These are phyloP conservation scores for Pitta sordida DNA, from an alignment of 2,113 vertebrate species.

Conservation along the genomic window DNA sequence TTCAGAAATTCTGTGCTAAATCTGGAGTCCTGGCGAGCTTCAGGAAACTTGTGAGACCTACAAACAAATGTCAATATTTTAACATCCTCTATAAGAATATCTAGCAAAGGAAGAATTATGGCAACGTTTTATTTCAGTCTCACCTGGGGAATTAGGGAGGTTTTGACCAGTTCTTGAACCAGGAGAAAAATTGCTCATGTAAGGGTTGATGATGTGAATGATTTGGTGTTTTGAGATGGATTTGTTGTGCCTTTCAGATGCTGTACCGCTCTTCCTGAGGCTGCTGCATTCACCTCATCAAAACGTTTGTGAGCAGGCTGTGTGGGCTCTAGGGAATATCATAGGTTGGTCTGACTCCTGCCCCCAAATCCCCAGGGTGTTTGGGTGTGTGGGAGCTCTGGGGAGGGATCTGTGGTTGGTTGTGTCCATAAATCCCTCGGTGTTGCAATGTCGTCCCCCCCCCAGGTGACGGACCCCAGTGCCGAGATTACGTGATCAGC, in stretches of 20 bases:
- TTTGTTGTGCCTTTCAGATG: slow-evolving; percentile 75
- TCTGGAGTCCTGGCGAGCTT: background rate
- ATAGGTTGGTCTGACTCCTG: slow-evolving; percentile 82
- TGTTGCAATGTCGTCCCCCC: background rate
- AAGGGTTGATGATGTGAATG: background rate
- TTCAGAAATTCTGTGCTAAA: background rate
- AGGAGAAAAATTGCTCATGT: background rate
- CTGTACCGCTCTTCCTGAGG: slow-evolving; percentile 93
- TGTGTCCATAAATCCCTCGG: background rate
- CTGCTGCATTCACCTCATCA: slow-evolving; percentile 93
- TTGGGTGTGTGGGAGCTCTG: too few relatives aligned
- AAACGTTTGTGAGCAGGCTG: slow-evolving; percentile 97
- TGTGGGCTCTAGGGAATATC: slow-evolving; percentile 98
- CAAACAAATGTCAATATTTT: background rate
- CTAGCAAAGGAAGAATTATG: background rate
- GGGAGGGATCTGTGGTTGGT: too few relatives aligned
- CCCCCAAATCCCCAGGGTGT: background rate
- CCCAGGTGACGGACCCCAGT: slow-evolving; percentile 96
- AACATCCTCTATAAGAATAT: background rate
- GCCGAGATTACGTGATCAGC: slow-evolving; percentile 97
- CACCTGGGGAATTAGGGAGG: background rate
- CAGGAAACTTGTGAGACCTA: background rate
- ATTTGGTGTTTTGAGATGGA: background rate
- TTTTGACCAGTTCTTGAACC: background rate
- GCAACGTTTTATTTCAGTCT: background rate